phyloP scores from a whole-genome alignment of 2,113 vertebrate species.

The Cottus gobio region DNA sequence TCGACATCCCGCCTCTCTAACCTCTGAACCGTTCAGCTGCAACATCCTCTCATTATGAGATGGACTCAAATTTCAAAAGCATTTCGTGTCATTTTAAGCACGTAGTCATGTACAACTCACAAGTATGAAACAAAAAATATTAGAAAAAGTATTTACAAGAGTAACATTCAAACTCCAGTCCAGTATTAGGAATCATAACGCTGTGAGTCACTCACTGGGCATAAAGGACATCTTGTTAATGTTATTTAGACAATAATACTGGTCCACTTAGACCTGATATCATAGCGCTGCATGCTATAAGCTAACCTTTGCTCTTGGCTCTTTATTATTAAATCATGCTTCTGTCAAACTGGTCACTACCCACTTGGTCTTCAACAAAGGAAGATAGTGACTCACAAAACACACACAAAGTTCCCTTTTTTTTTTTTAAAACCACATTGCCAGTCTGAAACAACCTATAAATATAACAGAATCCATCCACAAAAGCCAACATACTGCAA shows the following conservation, averaged over 20 bases:
- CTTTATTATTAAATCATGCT: slow-evolving; percentile 36
- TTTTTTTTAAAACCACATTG: neutral
- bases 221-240: slow-evolving; percentile 6
- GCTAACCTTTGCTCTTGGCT: slow-evolving; percentile 23
- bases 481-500: slow-evolving; percentile 23
- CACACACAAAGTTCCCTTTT: slow-evolving; percentile 60
- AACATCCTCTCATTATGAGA: slow-evolving; percentile 33
- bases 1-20: neutral
- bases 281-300: slow-evolving; percentile 46
- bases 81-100: slow-evolving; percentile 23
- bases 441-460: slow-evolving; percentile 30
- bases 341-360: slow-evolving; percentile 19
- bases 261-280: slow-evolving; percentile 44
- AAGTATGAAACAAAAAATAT: slow-evolving; percentile 43
- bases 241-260: slow-evolving; percentile 20
- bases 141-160: slow-evolving; percentile 71
- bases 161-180: slow-evolving; percentile 50
- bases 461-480: slow-evolving; percentile 43
- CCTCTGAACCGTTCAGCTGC: neutral
- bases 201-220: slow-evolving; percentile 20
- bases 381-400: slow-evolving; percentile 42
- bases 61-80: slow-evolving; percentile 18
- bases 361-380: neutral
- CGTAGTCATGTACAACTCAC: slow-evolving; percentile 52
- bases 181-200: slow-evolving; percentile 36